These are phyloP conservation scores for Sarotherodon lohbergeri DNA, from an alignment of 2,113 vertebrate species.

Conservation along the genomic window DNA sequence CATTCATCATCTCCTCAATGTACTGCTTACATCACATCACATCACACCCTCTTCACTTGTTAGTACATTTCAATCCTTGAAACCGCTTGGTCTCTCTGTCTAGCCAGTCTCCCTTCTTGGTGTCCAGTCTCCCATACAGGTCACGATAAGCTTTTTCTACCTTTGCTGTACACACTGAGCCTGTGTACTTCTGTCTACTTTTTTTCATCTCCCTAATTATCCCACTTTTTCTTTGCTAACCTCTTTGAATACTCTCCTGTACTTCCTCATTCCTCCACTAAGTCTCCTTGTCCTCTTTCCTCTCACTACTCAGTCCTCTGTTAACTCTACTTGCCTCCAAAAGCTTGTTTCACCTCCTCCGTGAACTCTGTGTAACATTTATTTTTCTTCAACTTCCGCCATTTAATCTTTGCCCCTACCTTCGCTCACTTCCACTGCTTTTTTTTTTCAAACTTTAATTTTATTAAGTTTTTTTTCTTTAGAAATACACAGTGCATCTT, in stretches of 20 bases:
- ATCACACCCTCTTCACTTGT: neutral
- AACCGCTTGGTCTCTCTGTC: neutral
- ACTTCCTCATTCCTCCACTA: neutral
- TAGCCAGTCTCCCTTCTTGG: neutral
- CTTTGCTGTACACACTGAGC: neutral
- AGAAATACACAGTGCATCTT: neutral
- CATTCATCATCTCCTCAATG: neutral
- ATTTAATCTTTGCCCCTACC: neutral
- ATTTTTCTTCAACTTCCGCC: neutral
- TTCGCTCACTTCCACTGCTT: neutral
- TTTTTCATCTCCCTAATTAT: neutral
- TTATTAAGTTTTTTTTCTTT: neutral
- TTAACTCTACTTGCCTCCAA: neutral
- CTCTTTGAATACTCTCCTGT: neutral
- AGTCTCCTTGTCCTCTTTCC: neutral
- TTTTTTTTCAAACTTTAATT: neutral
- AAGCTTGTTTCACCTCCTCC: neutral
- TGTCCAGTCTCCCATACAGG: neutral
- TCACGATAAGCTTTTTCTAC: neutral
- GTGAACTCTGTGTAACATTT: neutral
- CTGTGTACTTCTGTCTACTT: neutral
- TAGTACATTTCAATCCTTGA: neutral
- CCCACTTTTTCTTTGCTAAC: neutral
- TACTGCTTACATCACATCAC: neutral
- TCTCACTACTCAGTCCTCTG: neutral